Percentiles rank a stretch among this genome's conserved stretches.
Evolutionary conservation across 2,797 vertebrate species (phyloP).

Genomic region (Garrulus glandarius): DNA sequence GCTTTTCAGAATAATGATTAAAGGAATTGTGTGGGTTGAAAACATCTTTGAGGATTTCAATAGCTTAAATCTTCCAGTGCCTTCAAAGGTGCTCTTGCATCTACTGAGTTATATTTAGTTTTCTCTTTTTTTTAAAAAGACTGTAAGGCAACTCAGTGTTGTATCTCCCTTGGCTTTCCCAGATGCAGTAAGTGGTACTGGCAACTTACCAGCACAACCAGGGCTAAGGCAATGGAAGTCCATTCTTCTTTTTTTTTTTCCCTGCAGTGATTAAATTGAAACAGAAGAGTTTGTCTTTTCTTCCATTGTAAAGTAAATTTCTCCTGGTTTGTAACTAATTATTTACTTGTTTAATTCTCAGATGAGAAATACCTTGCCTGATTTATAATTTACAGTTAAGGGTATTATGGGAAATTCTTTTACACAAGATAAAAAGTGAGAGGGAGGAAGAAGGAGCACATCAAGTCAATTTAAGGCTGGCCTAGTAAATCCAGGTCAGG

Average conservation of each 20-base stretch:
- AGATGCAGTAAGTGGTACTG: conserved; percentile 39
- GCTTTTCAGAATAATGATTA: conserved; percentile 59
- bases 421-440: neutral
- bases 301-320: neutral
- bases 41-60: conserved; percentile 67
- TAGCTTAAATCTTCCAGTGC: conserved; percentile 61
- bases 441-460: neutral
- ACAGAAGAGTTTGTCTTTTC: conserved; percentile 18
- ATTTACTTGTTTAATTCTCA: neutral
- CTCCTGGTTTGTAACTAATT: neutral
- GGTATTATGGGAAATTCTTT: neutral
- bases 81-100: conserved; percentile 68
- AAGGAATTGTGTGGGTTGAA: conserved; percentile 63
- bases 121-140: conserved; percentile 32
- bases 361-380: neutral
- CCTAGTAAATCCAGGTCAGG: conserved; percentile 53
- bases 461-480: conserved; percentile 31
- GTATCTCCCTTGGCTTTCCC: conserved; percentile 68
- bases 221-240: neutral
- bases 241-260: conserved; percentile 2
- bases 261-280: conserved; percentile 54
- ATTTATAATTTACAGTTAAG: conserved; percentile 3
- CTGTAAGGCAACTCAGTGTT: conserved; percentile 24
- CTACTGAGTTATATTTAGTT: conserved; percentile 70
- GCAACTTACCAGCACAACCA: conserved; percentile 23